Evolutionary conservation across 1,140 invertebrate genomes (phyloP).

Genomic region (Bombus soroeensis): DNA sequence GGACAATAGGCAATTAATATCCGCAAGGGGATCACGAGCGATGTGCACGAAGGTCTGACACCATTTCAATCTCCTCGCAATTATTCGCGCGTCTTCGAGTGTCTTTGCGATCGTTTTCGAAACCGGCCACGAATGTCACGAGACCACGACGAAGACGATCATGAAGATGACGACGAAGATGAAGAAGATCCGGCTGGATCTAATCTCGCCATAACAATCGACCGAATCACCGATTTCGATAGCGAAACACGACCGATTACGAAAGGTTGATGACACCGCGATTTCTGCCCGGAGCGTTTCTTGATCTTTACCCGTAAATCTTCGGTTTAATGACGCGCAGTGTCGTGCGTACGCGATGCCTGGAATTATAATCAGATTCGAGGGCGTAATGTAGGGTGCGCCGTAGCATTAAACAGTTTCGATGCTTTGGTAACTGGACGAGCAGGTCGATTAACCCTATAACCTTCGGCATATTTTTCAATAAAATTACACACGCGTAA

Average conservation of each 20-base stretch:
- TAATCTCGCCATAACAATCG: constrained; percentile 11
- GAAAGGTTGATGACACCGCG: constrained; percentile 50
- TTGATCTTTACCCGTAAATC: constrained; percentile 58
- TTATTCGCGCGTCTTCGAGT: neutral
- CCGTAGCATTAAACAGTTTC: neutral
- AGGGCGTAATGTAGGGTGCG: constrained; percentile 22
- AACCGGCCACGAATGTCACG: constrained; percentile 21
- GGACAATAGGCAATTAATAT: constrained; percentile 44
- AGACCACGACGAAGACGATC: neutral
- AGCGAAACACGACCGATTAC: constrained; percentile 22
- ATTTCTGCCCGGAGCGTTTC: constrained; percentile 32
- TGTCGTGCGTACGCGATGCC: too few relatives aligned
- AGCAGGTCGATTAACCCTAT: constrained; percentile 8
- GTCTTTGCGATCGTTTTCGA: constrained; percentile 4
- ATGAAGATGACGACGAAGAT: neutral
- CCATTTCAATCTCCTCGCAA: neutral
- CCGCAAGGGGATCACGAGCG: constrained; percentile 7
- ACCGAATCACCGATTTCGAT: neutral
- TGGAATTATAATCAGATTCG: constrained; percentile 25
- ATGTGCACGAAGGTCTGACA: neutral
- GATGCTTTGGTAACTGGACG: neutral
- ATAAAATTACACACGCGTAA: too few relatives aligned
- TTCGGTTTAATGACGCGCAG: neutral
- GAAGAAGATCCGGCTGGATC: constrained; percentile 10
- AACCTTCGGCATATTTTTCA: neutral